Base-by-base conservation (phyloP, 2,797 vertebrate genomes). In the Trematomus bernacchii region DNA sequence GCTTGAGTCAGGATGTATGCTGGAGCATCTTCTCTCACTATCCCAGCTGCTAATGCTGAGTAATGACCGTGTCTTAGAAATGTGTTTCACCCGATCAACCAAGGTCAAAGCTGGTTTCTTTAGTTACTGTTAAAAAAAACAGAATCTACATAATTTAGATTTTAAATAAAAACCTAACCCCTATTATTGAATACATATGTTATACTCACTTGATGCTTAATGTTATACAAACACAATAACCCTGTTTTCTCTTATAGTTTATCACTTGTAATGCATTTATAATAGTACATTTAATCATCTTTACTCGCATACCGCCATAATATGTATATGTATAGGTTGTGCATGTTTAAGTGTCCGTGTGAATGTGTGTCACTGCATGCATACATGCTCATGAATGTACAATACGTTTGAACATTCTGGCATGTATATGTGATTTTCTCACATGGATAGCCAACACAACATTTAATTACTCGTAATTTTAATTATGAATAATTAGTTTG, bases 401-500 rank as follows among this genome's bases (percentile, higher is more conserved):
- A 33, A 60, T 50, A 61, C 55, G 18, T 73, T 79, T 69, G 14
- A 71, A 73, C 66, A 6, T 57, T 57, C 12, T 44, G 52, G 40
- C 54, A 57, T 61, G 54, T 14, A 54, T 40, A 64, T 46, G 44
- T 66, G 60, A 63, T 27, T 4, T 27, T 27, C 27, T 27, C 27
- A 5, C 27, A 27, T 27, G 27, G 5, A 50, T 52, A 52, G 50
- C 12, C 12, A 19, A 52, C 19, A 23, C 12, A 21, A 52, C 33
- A 60, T 75, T 74, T 27, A 63, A 59, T 77, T 44, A 68, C 16
- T 65, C 42, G 58, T 65, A 63, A 66, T 68, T 58, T 65, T 2
- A 72, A 59, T 65, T 72, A 44, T 66, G 47, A 61, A 74, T 53
- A 42, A 66, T 62, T 52, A 47, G 54, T 79, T 78, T 27, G 21